Evolutionary conservation across 2,888 invertebrate genomes (phyloP), one percentile per base, ranked within the genome.

Genomic region (Ornithoptera alexandrae): DNA sequence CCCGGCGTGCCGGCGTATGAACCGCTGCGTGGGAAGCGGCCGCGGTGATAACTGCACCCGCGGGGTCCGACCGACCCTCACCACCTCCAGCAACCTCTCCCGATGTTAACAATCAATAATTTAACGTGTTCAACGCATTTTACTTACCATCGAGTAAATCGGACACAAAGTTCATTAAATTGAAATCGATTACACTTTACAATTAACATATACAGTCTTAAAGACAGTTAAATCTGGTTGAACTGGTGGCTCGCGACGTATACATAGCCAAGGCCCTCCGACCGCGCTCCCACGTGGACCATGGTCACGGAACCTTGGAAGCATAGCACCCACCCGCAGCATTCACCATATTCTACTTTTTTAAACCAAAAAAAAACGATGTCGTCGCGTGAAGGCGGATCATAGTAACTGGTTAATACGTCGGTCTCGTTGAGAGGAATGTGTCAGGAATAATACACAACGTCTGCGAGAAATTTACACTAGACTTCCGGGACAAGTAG

Each of bases 1-100:
- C 78, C 80, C 84, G 87, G 87, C 68, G 79, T 86, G 87, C 85
- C 82, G 80, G 84, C 85, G 87, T 86, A 84, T 77, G 83, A 82
- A 76, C 80, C 81, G 84, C 81, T 39, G 39, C 39, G 39, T 8
- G 30, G 30, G 30, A 30, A 30, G 39, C 39, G 39, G 10, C 10
- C 10, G 39, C 10, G 39, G 8, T 39, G 20, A 4, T 50, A 17
- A 5, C 50, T 2, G 15, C 50, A 17, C 7, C 5, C 6, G 53
- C 53, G n/a, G 18, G 15, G 17, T 18, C n/a, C 57, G 18, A 22
- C 10, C 20, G 10, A 20, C 57, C 57, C 6, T 22, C 50, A 8
- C 18, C 50, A 50, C 12, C 39, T 74, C 77, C 20, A 50, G 56
- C 22, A 75, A 78, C 74, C 67, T 59, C 56, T 57, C 71, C 39